A percentile compares a stretch with the other conserved stretches of the same genome.
These are phyloP conservation scores for Protophormia terraenovae DNA, from an alignment of 2,888 invertebrate species.

Conservation along the genomic window DNA sequence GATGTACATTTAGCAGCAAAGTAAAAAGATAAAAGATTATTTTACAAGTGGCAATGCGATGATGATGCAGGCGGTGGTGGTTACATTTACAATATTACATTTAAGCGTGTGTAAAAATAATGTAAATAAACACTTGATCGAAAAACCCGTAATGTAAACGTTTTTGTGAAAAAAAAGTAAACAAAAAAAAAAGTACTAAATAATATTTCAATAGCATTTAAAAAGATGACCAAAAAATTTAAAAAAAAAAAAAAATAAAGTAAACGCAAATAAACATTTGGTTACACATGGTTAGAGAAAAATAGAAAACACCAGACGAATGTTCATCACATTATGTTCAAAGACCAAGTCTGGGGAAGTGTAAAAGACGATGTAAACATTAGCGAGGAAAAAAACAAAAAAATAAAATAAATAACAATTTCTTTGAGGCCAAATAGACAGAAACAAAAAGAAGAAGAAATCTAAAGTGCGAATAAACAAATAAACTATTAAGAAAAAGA, in stretches of 20 bases:
- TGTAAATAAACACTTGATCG: slow-evolving; percentile 52
- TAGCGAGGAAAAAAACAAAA: background rate
- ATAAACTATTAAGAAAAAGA: slow-evolving; percentile 4
- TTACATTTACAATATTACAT: background rate
- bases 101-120: slow-evolving; percentile 15
- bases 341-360: background rate
- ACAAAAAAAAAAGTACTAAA: background rate
- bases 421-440: background rate
- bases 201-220: background rate
- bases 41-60: slow-evolving; percentile 38
- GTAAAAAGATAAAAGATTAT: background rate
- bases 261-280: background rate
- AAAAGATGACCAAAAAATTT: slow-evolving; percentile 26
- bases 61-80: too few species aligned
- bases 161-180: slow-evolving; percentile 9
- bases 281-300: background rate
- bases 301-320: background rate
- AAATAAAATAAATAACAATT: too few species aligned
- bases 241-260: too few species aligned
- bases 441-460: too few species aligned
- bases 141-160: background rate
- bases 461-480: slow-evolving; percentile 19
- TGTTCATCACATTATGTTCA: too few species aligned
- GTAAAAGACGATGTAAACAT: background rate
- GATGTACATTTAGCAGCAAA: slow-evolving; percentile 5